Base-by-base conservation (phyloP, 2,113 vertebrate genomes). In the Pterophyllum scalare region DNA sequence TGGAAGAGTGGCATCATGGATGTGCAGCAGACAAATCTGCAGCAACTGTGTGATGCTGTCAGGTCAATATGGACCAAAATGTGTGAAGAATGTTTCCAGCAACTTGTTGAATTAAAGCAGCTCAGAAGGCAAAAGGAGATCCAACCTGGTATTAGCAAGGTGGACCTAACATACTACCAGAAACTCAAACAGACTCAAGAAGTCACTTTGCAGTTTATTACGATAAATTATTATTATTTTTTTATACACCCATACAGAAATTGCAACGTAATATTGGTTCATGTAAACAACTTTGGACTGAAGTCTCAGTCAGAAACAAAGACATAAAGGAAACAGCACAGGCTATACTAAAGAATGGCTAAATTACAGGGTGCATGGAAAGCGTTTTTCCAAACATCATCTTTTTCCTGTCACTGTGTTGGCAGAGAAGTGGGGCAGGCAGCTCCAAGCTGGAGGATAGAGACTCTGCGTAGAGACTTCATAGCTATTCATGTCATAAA, bases 121-220 rank as follows among this genome's bases (percentile, higher is more conserved):
- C 26, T 22, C 40, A 49, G 40, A 49, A 49, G 64, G 26, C 26
- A 49, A 70, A 49, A 24, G 64, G 64, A 49, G 40, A 7, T 70
- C 22, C 24, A 67, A 26, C 40, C 46, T 9, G 3, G 15, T 67
- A 67, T 49, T 67, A 49, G 64, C 40, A 67, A 70, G 40, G 64
- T 28, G 15, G 40, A 24, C 15, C 64, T 28, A 49, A 49, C 40
- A 40, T 28, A 70, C 19, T 1, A n/a, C 35, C 49, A 86, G 61
- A 87, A 83, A 91, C 59, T 76, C 81, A 94, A 43, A 86, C 59
- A 75, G 15, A 91, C 89, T 81, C 94, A 78, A 80, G 61, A 89
- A 70, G 52, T 95, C 83, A 94, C 85, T 93, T 95, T 94, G 94
- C 93, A 90, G 65, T 96, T 96, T 96, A 96, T 95, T 95, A 95